Percentiles rank a stretch among this genome's conserved stretches.
Evolutionary conservation across 2,888 invertebrate genomes (phyloP).

Genomic region (Dynastes tityus): DNA sequence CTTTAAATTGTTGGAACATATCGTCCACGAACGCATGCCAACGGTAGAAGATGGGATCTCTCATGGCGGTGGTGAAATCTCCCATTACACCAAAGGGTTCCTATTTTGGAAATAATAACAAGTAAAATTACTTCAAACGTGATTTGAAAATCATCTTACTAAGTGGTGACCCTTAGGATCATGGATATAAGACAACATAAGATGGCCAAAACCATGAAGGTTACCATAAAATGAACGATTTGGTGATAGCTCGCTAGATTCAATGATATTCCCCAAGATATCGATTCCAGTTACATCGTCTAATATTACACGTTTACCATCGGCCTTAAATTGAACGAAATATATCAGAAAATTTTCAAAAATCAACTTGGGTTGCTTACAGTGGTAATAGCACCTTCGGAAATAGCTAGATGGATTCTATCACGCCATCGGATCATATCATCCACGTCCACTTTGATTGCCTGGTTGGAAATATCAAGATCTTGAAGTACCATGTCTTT

Average conservation of each 20-base stretch:
- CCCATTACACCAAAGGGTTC: slow-evolving; percentile 87
- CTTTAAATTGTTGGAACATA: slow-evolving; percentile 82
- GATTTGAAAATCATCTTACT: slow-evolving; percentile 68
- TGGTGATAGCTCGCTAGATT: slow-evolving; percentile 78
- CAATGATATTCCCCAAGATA: slow-evolving; percentile 84
- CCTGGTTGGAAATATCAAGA: slow-evolving; percentile 78
- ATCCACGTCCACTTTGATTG: slow-evolving; percentile 77
- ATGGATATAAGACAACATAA: slow-evolving; percentile 82
- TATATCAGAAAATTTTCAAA: neutral
- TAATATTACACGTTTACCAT: slow-evolving; percentile 74
- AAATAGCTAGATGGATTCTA: slow-evolving; percentile 80
- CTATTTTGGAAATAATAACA: slow-evolving; percentile 66
- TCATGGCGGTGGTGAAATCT: slow-evolving; percentile 86
- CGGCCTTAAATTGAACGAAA: slow-evolving; percentile 68
- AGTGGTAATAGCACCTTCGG: slow-evolving; percentile 74
- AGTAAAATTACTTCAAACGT: too few relatives aligned
- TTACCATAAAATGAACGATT: slow-evolving; percentile 82
- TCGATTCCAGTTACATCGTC: slow-evolving; percentile 82
- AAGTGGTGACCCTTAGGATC: slow-evolving; percentile 84
- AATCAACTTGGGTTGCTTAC: slow-evolving; percentile 66
- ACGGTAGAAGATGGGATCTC: slow-evolving; percentile 88
- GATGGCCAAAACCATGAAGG: slow-evolving; percentile 86
- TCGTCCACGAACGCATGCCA: slow-evolving; percentile 87
- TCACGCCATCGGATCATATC: slow-evolving; percentile 82
- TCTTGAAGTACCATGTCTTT: slow-evolving; percentile 73